phyloP scores from a whole-genome alignment of 2,888 invertebrate genomes.

The Blera fallax region DNA sequence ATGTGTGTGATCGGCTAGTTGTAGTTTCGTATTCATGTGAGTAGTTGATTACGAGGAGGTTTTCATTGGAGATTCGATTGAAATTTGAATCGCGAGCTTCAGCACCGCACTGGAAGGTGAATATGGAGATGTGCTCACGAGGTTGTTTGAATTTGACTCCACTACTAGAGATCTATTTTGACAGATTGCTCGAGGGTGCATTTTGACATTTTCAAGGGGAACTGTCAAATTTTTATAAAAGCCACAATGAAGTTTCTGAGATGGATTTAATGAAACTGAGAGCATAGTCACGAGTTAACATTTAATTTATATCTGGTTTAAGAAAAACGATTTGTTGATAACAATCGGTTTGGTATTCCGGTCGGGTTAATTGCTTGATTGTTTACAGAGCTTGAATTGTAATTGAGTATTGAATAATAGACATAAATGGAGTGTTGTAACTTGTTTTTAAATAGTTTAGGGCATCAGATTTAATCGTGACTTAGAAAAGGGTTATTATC shows the following conservation, averaged over 20 bases:
- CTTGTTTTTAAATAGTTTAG: neutral
- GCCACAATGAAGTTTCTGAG: neutral
- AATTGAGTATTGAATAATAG: conserved; percentile 49
- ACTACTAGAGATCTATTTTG: conserved; percentile 7
- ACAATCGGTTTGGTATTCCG: conserved; percentile 44
- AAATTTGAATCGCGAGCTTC: conserved; percentile 64
- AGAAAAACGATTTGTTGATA: conserved; percentile 19
- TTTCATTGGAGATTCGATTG: conserved; percentile 56
- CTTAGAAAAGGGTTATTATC: neutral
- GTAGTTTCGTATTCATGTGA: conserved; percentile 65
- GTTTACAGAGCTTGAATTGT: conserved; percentile 41
- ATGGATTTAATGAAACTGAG: neutral
- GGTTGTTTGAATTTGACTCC: conserved; percentile 32
- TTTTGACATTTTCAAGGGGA: conserved; percentile 52
- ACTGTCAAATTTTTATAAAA: conserved; percentile 48
- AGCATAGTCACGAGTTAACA: conserved; percentile 42
- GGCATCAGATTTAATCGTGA: neutral
- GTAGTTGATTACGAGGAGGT: conserved; percentile 40
- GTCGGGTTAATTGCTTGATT: conserved; percentile 43
- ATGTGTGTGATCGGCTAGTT: conserved; percentile 47
- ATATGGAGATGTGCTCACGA: conserved; percentile 19
- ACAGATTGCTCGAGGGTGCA: conserved; percentile 26
- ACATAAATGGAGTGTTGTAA: conserved; percentile 19
- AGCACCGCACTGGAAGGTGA: conserved; percentile 56
- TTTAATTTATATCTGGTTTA: conserved; percentile 21